Percentiles rank a stretch among this genome's conserved stretches.
These are phyloP conservation scores for Folsomia candida DNA, from an alignment of 2,888 invertebrate species.

Conservation along the genomic window DNA sequence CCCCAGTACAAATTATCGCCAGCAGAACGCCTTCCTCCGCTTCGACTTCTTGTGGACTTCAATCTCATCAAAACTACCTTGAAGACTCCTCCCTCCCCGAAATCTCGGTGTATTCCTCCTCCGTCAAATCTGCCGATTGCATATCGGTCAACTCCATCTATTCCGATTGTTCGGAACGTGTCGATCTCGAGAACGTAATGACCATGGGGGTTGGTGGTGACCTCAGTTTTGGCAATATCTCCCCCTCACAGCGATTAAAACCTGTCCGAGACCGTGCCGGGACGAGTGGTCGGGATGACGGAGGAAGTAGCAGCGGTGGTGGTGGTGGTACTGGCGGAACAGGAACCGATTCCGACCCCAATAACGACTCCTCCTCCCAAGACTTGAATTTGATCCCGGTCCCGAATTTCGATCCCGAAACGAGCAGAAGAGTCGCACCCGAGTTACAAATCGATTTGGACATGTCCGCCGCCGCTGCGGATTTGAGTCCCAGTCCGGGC, in stretches of 20 bases:
- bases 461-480: background rate
- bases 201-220: conserved; percentile 23
- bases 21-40: background rate
- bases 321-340: background rate
- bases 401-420: conserved; percentile 35
- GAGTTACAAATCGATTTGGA: conserved; percentile 26
- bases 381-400: conserved; percentile 42
- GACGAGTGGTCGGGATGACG: background rate
- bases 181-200: conserved; percentile 38
- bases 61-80: background rate
- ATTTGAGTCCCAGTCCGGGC: conserved; percentile 28
- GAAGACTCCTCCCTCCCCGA: conserved; percentile 5
- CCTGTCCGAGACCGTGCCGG: conserved; percentile 25
- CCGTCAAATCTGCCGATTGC: conserved; percentile 40
- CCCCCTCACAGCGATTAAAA: conserved; percentile 40
- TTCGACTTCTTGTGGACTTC: too few relatives aligned
- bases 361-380: conserved; percentile 15
- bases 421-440: background rate
- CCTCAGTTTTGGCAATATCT: conserved; percentile 13
- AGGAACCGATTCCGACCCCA: background rate
- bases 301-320: conserved; percentile 5
- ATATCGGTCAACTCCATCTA: conserved; percentile 43
- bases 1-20: background rate
- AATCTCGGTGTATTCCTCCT: conserved; percentile 31
- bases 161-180: conserved; percentile 43